Base-by-base conservation (phyloP, 2,113 vertebrate species). In the Delphinapterus leucas region DNA sequence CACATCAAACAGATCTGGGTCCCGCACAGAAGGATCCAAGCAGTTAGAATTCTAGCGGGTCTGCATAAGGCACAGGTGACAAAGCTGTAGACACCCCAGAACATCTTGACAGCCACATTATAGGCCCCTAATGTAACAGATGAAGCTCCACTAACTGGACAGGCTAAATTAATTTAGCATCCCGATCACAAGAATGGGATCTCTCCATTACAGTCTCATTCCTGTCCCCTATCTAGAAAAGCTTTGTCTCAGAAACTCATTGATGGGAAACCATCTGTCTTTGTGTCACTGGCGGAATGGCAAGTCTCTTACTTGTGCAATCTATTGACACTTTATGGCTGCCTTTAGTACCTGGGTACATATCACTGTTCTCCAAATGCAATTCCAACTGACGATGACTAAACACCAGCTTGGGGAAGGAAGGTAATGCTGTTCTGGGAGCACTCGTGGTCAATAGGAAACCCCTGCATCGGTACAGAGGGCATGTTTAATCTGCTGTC, bases 271-370 rank as follows among this genome's bases (percentile, higher is more conserved):
- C 98, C 97, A 99, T 99, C 98, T 98, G 98, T 99, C 98, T 99
- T 98, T 26, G 36, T 98, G 98, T 98, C 98, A 98, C 98, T 96
- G 0, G 17, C 95, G 96, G 98, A 98, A 98, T 98, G 98, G 97
- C 98, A 97, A 98, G 90, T 95, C 97, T 98, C 97, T 97, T 98
- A 98, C 97, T 98, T 98, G 98, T 98, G 98, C 97, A 98, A 98
- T 98, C 98, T 98, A 98, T 98, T 99, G 98, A 98, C 98, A 98
- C 95, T 98, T 98, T 98, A 97, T 98, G 97, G 97, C 97, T 98
- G 98, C 98, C 97, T 98, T 98, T 98, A 98, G 98, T 99, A 98
- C 98, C 98, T 89, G 97, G 93, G 98, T 97, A 98, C 98, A 98
- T 99, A 99, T 98, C 98, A 33, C 92, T 97, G 92, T 96, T 98